Base-by-base conservation (phyloP, 1,140 invertebrate species). In the Aphidius gifuensis region DNA sequence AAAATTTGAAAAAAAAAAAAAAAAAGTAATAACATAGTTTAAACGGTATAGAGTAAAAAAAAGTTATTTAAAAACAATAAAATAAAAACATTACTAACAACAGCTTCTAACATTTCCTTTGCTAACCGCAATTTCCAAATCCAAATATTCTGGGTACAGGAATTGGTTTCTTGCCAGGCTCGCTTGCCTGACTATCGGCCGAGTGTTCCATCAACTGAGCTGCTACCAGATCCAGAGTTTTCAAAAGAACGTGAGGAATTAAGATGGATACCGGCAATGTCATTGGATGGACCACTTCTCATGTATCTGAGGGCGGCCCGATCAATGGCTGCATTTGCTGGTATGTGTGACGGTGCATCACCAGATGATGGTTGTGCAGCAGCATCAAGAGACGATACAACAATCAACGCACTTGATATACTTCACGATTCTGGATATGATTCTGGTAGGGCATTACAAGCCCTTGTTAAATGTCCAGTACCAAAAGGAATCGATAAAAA, bases 301-400 rank as follows among this genome's bases (percentile, higher is more conserved):
- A 97, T 98, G 94, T 99, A 96, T 83, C 87, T 98, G 71, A 86
- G 95, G 74, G 96, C 96, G 68, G 96, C 96, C 60, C 87, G 96
- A 68, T 97, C 92, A 49, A 94, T 95, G 91, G 92, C 92, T 71
- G 95, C 96, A 54, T 98, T 97, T 84, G 91, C 90, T 68, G 92
- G 95, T 70, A 97, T 98, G 93, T 98, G 96, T 88, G 95, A 98
- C 85, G 95, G 96, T 61, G 96, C 95, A 66, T 93, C 94, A 64
- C 92, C 93, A 9, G 94, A 97, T 80, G 96, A 98, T 83, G 94
- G 96, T 75, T 97, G 94, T 85, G 87, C 94, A 73, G 95, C 96
- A 64, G 96, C 96, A 71, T 94, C 93, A 68, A 84, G 94, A 78
- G 96, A 99, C 84, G 95, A 97, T 79, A 99, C 96, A 56, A 98